Conservation (phyloP, 2,888 invertebrate genomes). For the Spodoptera picta region DNA sequence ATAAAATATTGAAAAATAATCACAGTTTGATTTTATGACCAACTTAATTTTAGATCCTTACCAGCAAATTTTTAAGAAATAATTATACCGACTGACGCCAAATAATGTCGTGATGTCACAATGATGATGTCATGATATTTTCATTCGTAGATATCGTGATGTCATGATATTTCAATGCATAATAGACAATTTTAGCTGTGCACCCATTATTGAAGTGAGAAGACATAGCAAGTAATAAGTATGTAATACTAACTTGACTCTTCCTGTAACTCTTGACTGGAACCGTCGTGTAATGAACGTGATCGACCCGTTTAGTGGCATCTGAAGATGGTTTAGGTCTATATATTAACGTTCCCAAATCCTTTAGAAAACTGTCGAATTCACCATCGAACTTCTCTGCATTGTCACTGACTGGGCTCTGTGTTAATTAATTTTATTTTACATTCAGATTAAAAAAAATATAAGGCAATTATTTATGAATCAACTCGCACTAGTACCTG, state of each 20-base stretch:
- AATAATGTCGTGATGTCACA: no score
- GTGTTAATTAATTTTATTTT: constrained; percentile 16
- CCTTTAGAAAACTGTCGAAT: constrained; percentile 65
- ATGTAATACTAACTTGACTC: constrained; percentile 55
- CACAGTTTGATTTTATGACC: no score
- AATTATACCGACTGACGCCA: no score
- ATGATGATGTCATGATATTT: no score
- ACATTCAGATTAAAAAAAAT: not conserved
- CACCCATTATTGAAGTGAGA: no score
- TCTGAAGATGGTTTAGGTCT: constrained; percentile 51
- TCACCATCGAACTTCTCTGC: constrained; percentile 54
- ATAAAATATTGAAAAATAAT: no score
- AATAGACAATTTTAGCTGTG: no score
- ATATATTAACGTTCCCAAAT: constrained; percentile 65
- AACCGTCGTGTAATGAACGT: constrained; percentile 20
- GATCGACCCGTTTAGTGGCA: constrained; percentile 1
- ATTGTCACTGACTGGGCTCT: constrained; percentile 24
- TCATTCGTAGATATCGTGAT: no score
- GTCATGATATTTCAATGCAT: no score
- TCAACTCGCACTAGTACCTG: constrained; percentile 45
- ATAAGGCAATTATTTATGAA: constrained; percentile 1
- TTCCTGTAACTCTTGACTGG: constrained; percentile 28
- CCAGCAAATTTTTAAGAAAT: no score
- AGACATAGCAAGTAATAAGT: no score
- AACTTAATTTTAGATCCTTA: no score